Conservation (phyloP, 2,797 vertebrate species). For the Meda fulgida region DNA sequence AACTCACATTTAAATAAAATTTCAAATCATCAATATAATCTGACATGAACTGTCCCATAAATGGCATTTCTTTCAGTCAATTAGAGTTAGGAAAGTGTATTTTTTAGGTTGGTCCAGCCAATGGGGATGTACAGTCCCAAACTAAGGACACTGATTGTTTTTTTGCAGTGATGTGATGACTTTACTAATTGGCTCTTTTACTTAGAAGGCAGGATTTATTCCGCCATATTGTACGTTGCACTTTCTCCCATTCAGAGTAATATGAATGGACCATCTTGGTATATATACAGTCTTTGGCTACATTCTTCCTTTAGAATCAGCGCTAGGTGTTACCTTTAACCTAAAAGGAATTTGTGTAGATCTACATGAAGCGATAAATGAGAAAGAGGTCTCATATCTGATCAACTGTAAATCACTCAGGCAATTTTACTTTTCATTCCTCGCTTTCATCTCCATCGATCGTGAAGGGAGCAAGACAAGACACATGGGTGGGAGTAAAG, state of each 20-base stretch:
- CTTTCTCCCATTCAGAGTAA: background rate
- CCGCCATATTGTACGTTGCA: background rate
- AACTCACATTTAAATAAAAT: background rate
- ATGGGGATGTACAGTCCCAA: background rate
- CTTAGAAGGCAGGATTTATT: background rate
- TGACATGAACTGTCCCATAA: background rate
- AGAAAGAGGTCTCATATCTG: slow-evolving; percentile 37
- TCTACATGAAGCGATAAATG: slow-evolving; percentile 10
- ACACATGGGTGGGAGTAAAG: slow-evolving; percentile 26
- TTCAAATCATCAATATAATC: background rate
- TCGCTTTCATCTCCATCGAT: slow-evolving; percentile 39
- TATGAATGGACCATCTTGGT: background rate
- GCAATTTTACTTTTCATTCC: slow-evolving; percentile 29
- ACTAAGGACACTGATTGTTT: background rate
- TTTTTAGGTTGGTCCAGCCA: background rate
- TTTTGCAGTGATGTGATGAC: background rate
- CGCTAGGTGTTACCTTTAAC: slow-evolving; percentile 1
- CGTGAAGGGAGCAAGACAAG: slow-evolving; percentile 20
- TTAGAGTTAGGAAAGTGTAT: background rate
- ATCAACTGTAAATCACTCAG: slow-evolving; percentile 41
- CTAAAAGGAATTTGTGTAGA: slow-evolving; percentile 28
- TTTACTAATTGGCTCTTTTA: background rate
- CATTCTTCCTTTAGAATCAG: background rate
- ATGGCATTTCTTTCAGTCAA: background rate
- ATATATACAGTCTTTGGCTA: background rate